phyloP scores from a whole-genome alignment of 2,113 vertebrate genomes.

The Perognathus longimembris region DNA sequence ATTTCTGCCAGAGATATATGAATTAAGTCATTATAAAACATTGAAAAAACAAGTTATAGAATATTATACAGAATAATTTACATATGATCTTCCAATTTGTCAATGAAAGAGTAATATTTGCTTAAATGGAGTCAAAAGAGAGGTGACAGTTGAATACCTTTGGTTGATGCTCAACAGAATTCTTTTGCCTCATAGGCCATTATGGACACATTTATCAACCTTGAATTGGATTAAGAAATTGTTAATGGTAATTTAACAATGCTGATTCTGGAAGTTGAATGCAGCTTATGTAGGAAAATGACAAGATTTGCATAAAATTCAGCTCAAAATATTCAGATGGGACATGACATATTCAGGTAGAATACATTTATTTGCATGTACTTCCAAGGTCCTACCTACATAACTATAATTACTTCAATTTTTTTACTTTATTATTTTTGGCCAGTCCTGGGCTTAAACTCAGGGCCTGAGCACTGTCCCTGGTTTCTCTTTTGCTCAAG shows the following conservation, averaged over 20 bases:
- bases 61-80: background rate
- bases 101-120: background rate
- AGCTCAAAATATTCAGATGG: background rate
- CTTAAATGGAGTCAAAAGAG: background rate
- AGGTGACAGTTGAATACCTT: background rate
- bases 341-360: background rate
- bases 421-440: too few relatives aligned
- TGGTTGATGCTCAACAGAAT: background rate
- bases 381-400: background rate
- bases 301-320: background rate
- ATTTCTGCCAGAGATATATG: background rate
- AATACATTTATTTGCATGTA: background rate
- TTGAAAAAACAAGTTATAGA: background rate
- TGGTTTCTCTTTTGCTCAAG: too few relatives aligned
- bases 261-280: background rate
- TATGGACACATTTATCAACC: background rate
- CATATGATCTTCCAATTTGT: background rate
- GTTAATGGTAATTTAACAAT: background rate
- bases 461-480: too few relatives aligned
- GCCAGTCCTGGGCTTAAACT: too few relatives aligned
- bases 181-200: background rate
- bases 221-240: background rate
- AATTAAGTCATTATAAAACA: background rate
- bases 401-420: conserved; percentile 4
- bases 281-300: background rate